A percentile compares a stretch with the other conserved stretches of the same genome.
Conservation (phyloP, 2,113 vertebrate genomes). For the Upupa epops region DNA sequence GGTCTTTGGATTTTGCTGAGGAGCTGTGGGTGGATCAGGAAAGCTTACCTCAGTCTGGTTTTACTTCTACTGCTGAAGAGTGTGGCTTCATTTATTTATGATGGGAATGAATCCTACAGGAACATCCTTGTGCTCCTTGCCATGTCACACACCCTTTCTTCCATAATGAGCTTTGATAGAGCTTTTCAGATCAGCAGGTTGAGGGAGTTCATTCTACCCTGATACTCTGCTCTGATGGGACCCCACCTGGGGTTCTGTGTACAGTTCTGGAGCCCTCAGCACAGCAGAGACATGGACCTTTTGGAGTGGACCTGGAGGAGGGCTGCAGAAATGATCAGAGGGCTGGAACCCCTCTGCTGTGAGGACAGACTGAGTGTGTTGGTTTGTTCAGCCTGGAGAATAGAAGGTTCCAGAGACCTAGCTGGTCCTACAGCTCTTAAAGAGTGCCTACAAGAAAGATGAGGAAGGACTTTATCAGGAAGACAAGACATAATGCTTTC, state of each 20-base stretch:
- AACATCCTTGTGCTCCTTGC: background rate
- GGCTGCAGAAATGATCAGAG: accelerated
- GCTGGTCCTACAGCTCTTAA: too few relatives aligned
- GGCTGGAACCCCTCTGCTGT: background rate
- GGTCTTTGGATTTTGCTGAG: background rate
- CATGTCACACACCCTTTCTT: background rate
- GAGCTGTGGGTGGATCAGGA: background rate
- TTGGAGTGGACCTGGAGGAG: background rate
- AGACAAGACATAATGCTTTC: background rate
- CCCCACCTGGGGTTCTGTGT: accelerated
- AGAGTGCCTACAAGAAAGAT: too few relatives aligned
- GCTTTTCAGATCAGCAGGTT: background rate
- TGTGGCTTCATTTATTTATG: background rate
- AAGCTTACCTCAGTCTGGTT: background rate
- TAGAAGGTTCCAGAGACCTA: accelerated
- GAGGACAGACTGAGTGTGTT: background rate
- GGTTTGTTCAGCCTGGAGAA: background rate
- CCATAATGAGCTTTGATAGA: background rate
- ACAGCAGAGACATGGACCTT: too few relatives aligned
- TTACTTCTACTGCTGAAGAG: background rate
- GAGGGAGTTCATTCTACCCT: background rate
- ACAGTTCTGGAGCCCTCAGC: background rate
- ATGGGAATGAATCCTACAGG: background rate
- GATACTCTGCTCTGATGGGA: background rate
- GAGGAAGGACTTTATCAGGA: background rate